Percentiles rank a stretch among this genome's conserved stretches.
phyloP scores from a whole-genome alignment of 2,113 vertebrate species.

The Ophiodon elongatus region DNA sequence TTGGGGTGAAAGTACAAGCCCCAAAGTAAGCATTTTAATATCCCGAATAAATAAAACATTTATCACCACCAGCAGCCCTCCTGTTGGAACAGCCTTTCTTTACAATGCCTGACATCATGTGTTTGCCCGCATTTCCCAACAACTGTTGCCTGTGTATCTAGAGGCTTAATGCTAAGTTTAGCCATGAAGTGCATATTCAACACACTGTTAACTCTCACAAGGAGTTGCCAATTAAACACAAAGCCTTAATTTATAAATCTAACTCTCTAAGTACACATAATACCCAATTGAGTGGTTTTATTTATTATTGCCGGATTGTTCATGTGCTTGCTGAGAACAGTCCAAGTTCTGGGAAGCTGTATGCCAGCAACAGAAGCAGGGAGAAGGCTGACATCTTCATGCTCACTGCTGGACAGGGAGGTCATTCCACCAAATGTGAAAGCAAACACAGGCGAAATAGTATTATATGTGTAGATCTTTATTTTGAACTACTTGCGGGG shows the following conservation, averaged over 20 bases:
- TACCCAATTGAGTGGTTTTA: slow-evolving; percentile 72
- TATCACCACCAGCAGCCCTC: slow-evolving; percentile 78
- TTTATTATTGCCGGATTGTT: slow-evolving; percentile 75
- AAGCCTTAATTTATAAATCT: slow-evolving; percentile 78
- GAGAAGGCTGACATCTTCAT: slow-evolving; percentile 47
- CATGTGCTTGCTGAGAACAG: slow-evolving; percentile 53
- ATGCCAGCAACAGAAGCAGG: slow-evolving; percentile 50
- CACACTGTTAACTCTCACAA: slow-evolving; percentile 71
- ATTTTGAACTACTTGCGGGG: background rate
- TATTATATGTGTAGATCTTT: background rate
- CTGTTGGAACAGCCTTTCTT: slow-evolving; percentile 78
- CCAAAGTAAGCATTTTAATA: slow-evolving; percentile 69
- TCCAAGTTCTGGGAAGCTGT: slow-evolving; percentile 54
- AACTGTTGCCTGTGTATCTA: slow-evolving; percentile 74
- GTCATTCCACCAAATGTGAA: slow-evolving; percentile 21
- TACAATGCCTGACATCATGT: slow-evolving; percentile 81
- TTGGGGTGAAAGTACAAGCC: slow-evolving; percentile 76
- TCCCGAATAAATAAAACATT: slow-evolving; percentile 70
- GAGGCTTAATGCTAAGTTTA: slow-evolving; percentile 68
- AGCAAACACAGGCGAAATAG: background rate
- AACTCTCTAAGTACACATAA: slow-evolving; percentile 72
- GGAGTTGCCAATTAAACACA: slow-evolving; percentile 77
- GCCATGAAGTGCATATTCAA: slow-evolving; percentile 74
- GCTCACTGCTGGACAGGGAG: slow-evolving; percentile 28
- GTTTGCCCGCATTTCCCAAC: slow-evolving; percentile 77